These are phyloP conservation scores for Ptychadena robeensis DNA, from an alignment of 2,797 vertebrate genomes.

Conservation along the genomic window DNA sequence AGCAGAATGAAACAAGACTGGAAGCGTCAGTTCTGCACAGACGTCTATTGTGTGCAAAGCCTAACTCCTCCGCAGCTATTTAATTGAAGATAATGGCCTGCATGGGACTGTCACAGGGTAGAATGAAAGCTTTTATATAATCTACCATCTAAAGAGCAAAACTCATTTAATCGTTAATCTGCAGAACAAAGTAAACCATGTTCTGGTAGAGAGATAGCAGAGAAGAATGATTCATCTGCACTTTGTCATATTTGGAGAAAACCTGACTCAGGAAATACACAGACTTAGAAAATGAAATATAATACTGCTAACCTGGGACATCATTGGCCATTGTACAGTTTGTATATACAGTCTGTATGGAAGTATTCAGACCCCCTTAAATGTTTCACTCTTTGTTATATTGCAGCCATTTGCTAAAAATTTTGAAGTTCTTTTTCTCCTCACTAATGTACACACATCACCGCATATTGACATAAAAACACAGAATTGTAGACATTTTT, in stretches of 20 bases:
- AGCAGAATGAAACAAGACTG: conserved; percentile 30
- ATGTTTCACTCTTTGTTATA: too few species aligned
- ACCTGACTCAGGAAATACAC: neutral
- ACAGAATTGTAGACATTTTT: too few species aligned
- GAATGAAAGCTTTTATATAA: conserved; percentile 72
- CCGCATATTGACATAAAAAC: too few species aligned
- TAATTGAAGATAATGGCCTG: conserved; percentile 67
- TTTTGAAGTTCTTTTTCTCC: too few species aligned
- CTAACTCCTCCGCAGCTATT: conserved; percentile 65
- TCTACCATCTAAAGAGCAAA: conserved; percentile 65
- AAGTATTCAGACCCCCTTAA: too few species aligned
- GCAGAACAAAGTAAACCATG: conserved; percentile 65
- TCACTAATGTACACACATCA: too few species aligned
- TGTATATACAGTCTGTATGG: too few species aligned
- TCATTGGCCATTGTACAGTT: too few species aligned
- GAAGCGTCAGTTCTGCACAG: conserved; percentile 56
- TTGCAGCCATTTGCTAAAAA: too few species aligned
- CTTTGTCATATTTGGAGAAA: neutral
- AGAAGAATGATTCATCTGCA: conserved; percentile 25
- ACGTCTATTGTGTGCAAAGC: conserved; percentile 62
- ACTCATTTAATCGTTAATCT: conserved; percentile 63
- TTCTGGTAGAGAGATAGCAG: conserved; percentile 64
- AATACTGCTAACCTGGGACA: neutral
- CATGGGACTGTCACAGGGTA: conserved; percentile 68
- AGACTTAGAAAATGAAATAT: neutral